phyloP scores from a whole-genome alignment of 2,888 invertebrate species.

The Callinectes sapidus region DNA sequence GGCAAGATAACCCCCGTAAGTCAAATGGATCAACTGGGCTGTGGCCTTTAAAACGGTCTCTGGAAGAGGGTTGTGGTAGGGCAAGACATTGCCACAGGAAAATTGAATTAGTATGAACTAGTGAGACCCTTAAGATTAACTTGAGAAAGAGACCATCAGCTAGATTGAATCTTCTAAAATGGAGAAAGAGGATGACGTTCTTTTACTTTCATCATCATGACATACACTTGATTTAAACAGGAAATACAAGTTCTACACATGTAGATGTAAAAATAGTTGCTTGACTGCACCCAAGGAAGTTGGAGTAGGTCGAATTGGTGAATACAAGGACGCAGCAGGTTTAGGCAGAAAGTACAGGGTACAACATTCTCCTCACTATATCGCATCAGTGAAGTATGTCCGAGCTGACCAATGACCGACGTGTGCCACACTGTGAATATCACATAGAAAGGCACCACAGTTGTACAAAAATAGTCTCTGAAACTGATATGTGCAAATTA shows the following conservation, averaged over 20 bases:
- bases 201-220: slow-evolving; percentile 68
- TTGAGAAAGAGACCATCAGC: slow-evolving; percentile 71
- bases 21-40: slow-evolving; percentile 62
- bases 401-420: slow-evolving; percentile 68
- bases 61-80: slow-evolving; percentile 51
- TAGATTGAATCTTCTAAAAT: slow-evolving; percentile 70
- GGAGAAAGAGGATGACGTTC: slow-evolving; percentile 67
- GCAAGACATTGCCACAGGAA: slow-evolving; percentile 60
- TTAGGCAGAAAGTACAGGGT: slow-evolving; percentile 68
- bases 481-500: slow-evolving; percentile 73
- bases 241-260: slow-evolving; percentile 71
- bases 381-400: slow-evolving; percentile 65
- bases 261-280: slow-evolving; percentile 71
- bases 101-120: slow-evolving; percentile 63
- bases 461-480: slow-evolving; percentile 73
- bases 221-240: slow-evolving; percentile 70
- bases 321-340: slow-evolving; percentile 67
- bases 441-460: slow-evolving; percentile 73
- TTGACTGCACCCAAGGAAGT: slow-evolving; percentile 70
- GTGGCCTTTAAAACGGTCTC: slow-evolving; percentile 60
- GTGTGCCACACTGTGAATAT: slow-evolving; percentile 73
- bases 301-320: slow-evolving; percentile 67
- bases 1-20: slow-evolving; percentile 54
- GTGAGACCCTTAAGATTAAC: slow-evolving; percentile 67
- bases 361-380: slow-evolving; percentile 63